These are phyloP conservation scores for Pecten maximus DNA, from an alignment of 2,888 invertebrate species.

Conservation along the genomic window DNA sequence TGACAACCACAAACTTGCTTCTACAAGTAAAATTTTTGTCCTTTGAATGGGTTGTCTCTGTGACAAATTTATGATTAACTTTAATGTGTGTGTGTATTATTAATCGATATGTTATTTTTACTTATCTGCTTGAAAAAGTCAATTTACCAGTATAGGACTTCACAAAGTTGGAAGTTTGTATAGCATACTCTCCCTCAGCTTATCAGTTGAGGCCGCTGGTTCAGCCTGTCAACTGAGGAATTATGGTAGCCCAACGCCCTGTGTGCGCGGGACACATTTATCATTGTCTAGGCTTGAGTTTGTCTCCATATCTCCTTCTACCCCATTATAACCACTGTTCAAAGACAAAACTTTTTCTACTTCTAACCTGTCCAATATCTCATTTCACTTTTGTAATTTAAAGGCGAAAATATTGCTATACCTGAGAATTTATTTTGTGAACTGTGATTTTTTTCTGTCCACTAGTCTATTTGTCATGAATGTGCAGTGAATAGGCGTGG, in stretches of 20 bases:
- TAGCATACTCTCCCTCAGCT: background rate
- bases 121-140: slow-evolving; percentile 32
- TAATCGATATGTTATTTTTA: slow-evolving; percentile 29
- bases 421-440: background rate
- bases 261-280: background rate
- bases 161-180: slow-evolving; percentile 17
- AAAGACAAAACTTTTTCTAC: background rate
- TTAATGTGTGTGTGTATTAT: slow-evolving; percentile 24
- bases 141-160: background rate
- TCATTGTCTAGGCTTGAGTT: background rate
- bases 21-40: background rate
- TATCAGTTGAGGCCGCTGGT: background rate
- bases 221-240: slow-evolving; percentile 16
- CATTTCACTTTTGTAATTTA: background rate
- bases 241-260: slow-evolving; percentile 8
- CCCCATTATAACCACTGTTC: background rate
- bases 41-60: background rate
- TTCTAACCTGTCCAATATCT: background rate
- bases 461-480: background rate
- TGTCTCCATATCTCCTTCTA: background rate
- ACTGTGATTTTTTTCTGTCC: background rate
- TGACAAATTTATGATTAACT: background rate
- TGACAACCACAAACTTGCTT: background rate
- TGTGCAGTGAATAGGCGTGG: background rate
- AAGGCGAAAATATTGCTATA: background rate